Conservation (phyloP, 2,888 invertebrate species). For the Machimus atricapillus region DNA sequence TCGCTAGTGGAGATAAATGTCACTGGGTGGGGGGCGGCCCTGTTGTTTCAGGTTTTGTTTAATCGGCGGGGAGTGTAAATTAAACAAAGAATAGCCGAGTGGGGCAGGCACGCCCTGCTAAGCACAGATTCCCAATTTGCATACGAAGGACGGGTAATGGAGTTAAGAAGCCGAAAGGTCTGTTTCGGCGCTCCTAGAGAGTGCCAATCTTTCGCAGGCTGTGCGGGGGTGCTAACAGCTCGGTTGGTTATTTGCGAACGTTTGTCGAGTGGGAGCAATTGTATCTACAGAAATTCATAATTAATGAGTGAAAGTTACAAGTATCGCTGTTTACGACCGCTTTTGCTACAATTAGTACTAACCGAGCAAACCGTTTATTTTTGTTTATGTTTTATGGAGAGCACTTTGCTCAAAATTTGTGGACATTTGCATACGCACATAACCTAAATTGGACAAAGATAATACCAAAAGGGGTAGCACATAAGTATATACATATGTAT, state of each 20-base stretch:
- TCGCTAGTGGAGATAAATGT: not conserved
- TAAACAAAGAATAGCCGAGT: constrained; percentile 24
- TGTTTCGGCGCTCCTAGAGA: not conserved
- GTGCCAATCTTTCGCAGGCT: not conserved
- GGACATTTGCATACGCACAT: not conserved
- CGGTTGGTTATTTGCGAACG: not conserved
- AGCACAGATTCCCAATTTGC: constrained; percentile 6
- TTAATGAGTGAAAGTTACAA: not conserved
- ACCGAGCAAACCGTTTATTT: not conserved
- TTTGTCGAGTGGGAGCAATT: not conserved
- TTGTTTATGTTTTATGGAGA: not conserved
- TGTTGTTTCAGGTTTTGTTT: not conserved
- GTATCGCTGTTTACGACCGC: not conserved
- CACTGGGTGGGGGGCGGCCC: not conserved
- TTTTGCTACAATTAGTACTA: not conserved
- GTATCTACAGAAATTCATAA: not conserved
- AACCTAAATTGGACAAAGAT: not conserved
- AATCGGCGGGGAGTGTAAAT: constrained; percentile 25
- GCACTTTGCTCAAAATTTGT: not conserved
- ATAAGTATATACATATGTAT: too few species aligned
- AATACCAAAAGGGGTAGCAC: not conserved
- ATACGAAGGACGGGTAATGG: constrained; percentile 7
- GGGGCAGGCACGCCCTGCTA: not conserved
- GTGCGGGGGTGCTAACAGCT: not conserved
- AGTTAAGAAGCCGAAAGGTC: constrained; percentile 5